Conservation (phyloP, 2,888 invertebrate species). For the Drosophila nigricruria region DNA sequence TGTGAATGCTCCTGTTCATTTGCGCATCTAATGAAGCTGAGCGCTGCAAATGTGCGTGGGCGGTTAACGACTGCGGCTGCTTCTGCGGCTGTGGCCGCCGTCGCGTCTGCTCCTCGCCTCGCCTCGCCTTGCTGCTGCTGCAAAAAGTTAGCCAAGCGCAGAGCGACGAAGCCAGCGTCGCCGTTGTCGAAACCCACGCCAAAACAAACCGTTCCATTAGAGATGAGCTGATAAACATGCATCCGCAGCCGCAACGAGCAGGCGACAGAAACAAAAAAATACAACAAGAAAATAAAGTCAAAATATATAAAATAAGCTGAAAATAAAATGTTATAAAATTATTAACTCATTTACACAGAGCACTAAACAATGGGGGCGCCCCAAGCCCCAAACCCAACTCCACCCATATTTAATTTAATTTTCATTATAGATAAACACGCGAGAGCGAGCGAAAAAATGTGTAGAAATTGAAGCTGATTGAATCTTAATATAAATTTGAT, state of each 20-base stretch:
- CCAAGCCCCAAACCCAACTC: background rate
- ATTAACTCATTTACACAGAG: conserved; percentile 10
- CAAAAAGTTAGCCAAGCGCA: conserved; percentile 62
- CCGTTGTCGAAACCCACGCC: conserved; percentile 11
- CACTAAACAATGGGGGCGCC: background rate
- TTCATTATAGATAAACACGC: conserved; percentile 12
- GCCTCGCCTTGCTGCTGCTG: conserved; percentile 5
- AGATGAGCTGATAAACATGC: conserved; percentile 77
- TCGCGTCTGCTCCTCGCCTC: background rate
- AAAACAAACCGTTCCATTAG: conserved; percentile 78
- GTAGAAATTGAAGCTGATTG: conserved; percentile 1
- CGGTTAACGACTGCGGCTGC: conserved; percentile 67
- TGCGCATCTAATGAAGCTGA: conserved; percentile 75
- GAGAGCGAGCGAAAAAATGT: background rate
- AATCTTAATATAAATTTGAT: conserved; percentile 20
- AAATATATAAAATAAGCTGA: conserved; percentile 1
- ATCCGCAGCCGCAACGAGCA: conserved; percentile 17
- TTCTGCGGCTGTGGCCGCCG: conserved; percentile 24
- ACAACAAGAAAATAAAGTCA: background rate
- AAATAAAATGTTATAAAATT: conserved; percentile 12
- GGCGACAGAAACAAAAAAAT: conserved; percentile 12
- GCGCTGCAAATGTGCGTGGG: conserved; percentile 78
- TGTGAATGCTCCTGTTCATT: conserved; percentile 62
- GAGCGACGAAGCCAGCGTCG: conserved; percentile 6
- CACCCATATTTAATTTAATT: conserved; percentile 3